phyloP scores from a whole-genome alignment of 2,113 vertebrate genomes.

The Muscicapa adusta region DNA sequence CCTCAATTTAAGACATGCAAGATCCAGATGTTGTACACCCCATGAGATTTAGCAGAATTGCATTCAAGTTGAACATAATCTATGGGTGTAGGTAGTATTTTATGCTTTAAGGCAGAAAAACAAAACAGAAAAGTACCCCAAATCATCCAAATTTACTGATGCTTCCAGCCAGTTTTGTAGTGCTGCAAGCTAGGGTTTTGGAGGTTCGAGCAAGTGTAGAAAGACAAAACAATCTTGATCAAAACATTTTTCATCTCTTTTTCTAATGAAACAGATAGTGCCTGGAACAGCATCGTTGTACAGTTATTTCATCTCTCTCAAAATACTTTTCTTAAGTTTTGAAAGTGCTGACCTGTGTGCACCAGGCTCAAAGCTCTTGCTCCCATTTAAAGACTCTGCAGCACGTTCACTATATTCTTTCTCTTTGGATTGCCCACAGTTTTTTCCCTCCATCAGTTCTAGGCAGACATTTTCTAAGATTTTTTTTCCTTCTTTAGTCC shows the following conservation, averaged over 20 bases:
- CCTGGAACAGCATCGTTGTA: background rate
- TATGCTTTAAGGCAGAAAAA: background rate
- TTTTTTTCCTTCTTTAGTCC: background rate
- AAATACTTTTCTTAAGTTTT: background rate
- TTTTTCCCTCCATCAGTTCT: background rate
- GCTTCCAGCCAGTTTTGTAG: background rate
- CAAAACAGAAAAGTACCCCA: background rate
- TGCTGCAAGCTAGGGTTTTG: background rate
- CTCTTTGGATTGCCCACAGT: background rate
- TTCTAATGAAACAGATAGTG: background rate
- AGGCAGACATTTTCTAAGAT: background rate
- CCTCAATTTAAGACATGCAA: background rate
- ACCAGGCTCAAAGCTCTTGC: background rate
- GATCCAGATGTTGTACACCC: background rate
- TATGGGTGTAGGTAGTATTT: background rate
- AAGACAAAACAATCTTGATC: background rate
- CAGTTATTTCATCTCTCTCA: background rate
- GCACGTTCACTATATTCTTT: background rate
- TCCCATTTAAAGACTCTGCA: background rate
- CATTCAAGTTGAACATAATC: background rate
- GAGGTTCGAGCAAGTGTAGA: background rate
- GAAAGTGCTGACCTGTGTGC: background rate
- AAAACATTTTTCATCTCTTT: conserved; percentile 7
- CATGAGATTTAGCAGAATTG: background rate
- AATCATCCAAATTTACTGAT: background rate